phyloP scores from a whole-genome alignment of 2,113 vertebrate genomes.

The Corythoichthys intestinalis region DNA sequence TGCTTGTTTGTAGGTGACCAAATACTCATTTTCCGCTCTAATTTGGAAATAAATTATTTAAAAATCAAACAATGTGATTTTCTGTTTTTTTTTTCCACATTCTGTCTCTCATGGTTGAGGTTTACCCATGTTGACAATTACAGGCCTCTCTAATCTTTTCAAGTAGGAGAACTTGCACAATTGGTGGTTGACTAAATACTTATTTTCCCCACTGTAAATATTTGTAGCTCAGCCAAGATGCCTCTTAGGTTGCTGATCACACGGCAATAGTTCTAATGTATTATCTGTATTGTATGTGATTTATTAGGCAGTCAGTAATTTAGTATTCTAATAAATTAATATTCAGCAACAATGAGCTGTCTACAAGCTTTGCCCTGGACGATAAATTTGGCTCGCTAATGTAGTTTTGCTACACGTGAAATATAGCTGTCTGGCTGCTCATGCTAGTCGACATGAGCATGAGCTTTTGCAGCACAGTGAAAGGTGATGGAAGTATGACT shows the following conservation, averaged over 20 bases:
- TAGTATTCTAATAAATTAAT: not conserved
- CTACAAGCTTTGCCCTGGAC: not conserved
- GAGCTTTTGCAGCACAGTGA: not conserved
- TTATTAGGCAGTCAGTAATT: not conserved
- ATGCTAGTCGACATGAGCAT: conserved; percentile 8
- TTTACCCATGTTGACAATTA: no score
- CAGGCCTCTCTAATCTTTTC: no score
- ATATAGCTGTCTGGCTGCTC: conserved; percentile 19
- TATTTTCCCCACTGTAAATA: not conserved
- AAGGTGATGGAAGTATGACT: conserved; percentile 31
- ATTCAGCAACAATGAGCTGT: not conserved
- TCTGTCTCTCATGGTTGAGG: no score
- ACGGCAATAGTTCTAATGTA: not conserved
- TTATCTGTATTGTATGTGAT: not conserved
- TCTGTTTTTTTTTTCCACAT: no score
- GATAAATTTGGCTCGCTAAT: not conserved
- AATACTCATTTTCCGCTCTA: no score
- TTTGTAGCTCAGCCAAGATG: not conserved
- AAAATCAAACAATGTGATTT: no score
- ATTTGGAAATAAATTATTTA: no score
- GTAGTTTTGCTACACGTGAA: not conserved
- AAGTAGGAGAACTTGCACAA: no score
- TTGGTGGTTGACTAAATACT: no score
- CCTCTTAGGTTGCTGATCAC: not conserved
- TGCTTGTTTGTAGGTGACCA: no score